Base-by-base conservation (phyloP, 2,797 vertebrate genomes). In the Emydoidea blandingii region DNA sequence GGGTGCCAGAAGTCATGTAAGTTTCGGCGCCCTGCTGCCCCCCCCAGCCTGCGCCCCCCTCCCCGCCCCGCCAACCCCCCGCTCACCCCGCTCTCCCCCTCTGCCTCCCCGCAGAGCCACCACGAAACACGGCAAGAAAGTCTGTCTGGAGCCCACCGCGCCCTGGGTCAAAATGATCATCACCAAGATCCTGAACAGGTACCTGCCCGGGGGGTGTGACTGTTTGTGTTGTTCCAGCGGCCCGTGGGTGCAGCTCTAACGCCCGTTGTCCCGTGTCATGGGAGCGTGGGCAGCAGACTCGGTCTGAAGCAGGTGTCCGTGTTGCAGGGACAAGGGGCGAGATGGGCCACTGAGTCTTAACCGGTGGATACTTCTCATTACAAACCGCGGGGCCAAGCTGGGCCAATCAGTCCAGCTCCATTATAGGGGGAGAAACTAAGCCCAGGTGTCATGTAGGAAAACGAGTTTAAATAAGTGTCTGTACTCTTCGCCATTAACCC, bases 1-100 rank as follows among this genome's bases (percentile, higher is more conserved):
- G 92, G 79, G 86, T 6, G 1, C 72, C 86, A 52, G 95, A 98
- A 97, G 82, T 97, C 4, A 49, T 98, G 98, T 98, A 92, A 97
- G 98, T 98, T 65, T 37, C 56, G 41, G 53, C 23, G 80, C 87
- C 41, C 74, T 84, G 5, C 86, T 12, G n/a, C 85, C 90, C 90
- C 12, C 76, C 19, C 19, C 86, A 78, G 6, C 85, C 81, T 54
- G 87, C 9, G 2, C 93, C 37, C 2, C 81, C 19, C 25, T 84
- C 84, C 25, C 25, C 44, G 44, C 44, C 44, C 6, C 27, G 16
- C 29, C 8, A 56, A 47, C 83, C 27, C 29, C 14, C 21, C 3
- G 3, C 62, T 87, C 47, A 54, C 14, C 4, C 94, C 34, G 16
- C 21, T 41, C 16, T 4, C 37, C 47, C 44, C 47, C 74, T 37